Percentiles rank a stretch among this genome's conserved stretches.
phyloP scores from a whole-genome alignment of 53 echinoderm and acorn worm species.

The Luidia sarsii region DNA sequence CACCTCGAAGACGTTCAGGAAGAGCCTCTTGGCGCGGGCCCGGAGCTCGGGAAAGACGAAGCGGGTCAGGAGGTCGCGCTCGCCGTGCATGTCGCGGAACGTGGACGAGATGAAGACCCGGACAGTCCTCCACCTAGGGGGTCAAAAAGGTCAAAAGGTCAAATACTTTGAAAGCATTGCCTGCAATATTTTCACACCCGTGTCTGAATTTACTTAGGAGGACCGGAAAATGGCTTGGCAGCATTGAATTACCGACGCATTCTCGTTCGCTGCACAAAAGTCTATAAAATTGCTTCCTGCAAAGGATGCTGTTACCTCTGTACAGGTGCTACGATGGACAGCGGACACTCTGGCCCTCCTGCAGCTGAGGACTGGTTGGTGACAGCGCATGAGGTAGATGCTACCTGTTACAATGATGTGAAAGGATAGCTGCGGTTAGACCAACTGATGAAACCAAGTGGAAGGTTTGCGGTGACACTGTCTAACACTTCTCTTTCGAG shows the following conservation, averaged over 20 bases:
- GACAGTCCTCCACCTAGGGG: conserved; percentile 79
- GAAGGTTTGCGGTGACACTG: too few species aligned
- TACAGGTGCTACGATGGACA: conserved; percentile 34
- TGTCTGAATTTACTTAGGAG: too few species aligned
- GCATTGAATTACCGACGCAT: too few species aligned
- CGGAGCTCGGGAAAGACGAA: conserved; percentile 95
- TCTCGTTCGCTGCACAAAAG: too few species aligned
- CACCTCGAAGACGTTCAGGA: conserved; percentile 90
- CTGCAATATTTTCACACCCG: too few species aligned
- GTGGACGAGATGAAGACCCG: conserved; percentile 99
- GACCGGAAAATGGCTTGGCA: too few species aligned
- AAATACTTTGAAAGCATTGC: too few species aligned
- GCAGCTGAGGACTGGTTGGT: neutral
- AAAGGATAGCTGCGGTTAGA: too few species aligned
- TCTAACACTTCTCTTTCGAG: too few species aligned
- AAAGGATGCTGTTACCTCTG: conserved; percentile 14
- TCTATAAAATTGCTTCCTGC: too few species aligned
- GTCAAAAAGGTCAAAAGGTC: too few species aligned
- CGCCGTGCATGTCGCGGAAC: conserved; percentile 98
- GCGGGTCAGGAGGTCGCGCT: conserved; percentile 94
- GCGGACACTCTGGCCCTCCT: conserved; percentile 21
- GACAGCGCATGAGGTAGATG: conserved; percentile 4
- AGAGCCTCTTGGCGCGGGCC: conserved; percentile 78
- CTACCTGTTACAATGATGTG: conserved; percentile 1
- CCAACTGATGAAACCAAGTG: too few species aligned